Evolutionary conservation across 2,797 vertebrate species (phyloP).

Genomic region (Channallabes apus): DNA sequence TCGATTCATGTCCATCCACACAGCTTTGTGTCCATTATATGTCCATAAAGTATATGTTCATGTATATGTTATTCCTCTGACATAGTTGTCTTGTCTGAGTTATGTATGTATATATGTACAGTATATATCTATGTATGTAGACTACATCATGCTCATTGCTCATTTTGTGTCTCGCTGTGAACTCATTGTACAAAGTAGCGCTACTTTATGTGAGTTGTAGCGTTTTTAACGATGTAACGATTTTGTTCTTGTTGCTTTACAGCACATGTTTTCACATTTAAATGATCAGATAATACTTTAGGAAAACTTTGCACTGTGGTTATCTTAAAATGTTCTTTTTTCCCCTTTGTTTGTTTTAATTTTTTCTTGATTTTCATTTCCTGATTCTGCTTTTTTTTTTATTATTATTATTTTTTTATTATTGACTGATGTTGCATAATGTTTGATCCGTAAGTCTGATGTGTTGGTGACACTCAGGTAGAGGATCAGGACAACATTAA

Average conservation of each 20-base stretch:
- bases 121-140: too few relatives aligned
- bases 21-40: constrained; percentile 3
- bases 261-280: not conserved
- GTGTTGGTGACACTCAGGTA: constrained; percentile 51
- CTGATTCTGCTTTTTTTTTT: not conserved
- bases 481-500: not conserved
- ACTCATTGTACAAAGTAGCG: not conserved
- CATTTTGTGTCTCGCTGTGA: not conserved
- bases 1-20: not conserved
- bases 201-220: not conserved
- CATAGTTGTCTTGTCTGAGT: not conserved
- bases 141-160: not conserved
- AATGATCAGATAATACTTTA: not conserved
- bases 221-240: not conserved
- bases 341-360: not conserved
- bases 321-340: not conserved
- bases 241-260: not conserved
- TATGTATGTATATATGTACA: not conserved
- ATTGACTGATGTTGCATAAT: constrained; percentile 27
- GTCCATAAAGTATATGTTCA: not conserved
- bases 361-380: not conserved
- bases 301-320: not conserved
- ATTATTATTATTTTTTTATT: too few relatives aligned
- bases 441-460: constrained; percentile 39
- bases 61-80: not conserved